Evolutionary conservation across 2,888 invertebrate species (phyloP).

Genomic region (Rhingia campestris): DNA sequence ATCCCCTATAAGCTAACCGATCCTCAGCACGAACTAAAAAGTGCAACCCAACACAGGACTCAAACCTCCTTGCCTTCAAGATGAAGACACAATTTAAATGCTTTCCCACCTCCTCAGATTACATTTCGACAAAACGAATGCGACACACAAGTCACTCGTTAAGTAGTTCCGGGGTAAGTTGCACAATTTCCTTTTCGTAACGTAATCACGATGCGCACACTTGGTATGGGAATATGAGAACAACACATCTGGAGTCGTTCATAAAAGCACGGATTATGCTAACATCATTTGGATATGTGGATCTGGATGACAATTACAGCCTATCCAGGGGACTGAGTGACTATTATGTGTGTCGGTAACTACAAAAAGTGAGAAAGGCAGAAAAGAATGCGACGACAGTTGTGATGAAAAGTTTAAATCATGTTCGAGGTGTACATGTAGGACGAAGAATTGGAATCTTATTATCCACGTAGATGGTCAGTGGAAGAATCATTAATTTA

Average conservation of each 20-base stretch:
- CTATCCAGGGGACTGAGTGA: background rate
- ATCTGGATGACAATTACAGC: conserved; percentile 2
- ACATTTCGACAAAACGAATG: conserved; percentile 24
- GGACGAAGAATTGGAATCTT: no score
- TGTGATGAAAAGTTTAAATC: background rate
- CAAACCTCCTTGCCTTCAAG: background rate
- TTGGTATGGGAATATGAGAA: conserved; percentile 1
- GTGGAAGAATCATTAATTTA: no score
- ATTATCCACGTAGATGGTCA: no score
- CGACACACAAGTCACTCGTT: conserved; percentile 21
- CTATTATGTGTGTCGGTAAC: conserved; percentile 6
- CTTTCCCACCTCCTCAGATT: conserved; percentile 61
- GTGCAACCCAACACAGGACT: background rate
- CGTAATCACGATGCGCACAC: conserved; percentile 11
- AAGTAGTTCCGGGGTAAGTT: conserved; percentile 37
- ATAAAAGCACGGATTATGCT: conserved; percentile 32
- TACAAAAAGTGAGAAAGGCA: conserved; percentile 34
- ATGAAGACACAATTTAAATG: conserved; percentile 17
- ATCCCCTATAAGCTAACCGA: background rate
- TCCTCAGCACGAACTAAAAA: conserved; percentile 9
- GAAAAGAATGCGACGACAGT: conserved; percentile 33
- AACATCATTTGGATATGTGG: conserved; percentile 33
- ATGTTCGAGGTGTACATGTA: background rate
- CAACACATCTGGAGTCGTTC: conserved; percentile 6
- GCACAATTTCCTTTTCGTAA: conserved; percentile 57